These are phyloP conservation scores for Eupithecia vulgata DNA, from an alignment of 2,888 invertebrate species.

Conservation along the genomic window DNA sequence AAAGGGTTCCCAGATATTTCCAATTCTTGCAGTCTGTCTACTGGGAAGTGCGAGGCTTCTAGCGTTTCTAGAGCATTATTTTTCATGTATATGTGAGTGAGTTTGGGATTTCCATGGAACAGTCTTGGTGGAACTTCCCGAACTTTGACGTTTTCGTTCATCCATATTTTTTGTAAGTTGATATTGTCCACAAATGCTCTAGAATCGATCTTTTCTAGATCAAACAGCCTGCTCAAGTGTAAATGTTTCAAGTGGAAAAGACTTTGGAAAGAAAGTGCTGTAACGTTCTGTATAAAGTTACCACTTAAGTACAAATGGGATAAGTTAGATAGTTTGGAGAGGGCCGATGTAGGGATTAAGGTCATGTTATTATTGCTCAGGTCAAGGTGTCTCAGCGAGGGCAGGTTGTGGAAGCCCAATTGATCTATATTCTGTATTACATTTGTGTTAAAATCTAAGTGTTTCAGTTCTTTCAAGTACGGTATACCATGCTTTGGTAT, in stretches of 20 bases:
- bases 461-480: conserved; percentile 87
- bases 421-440: conserved; percentile 88
- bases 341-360: conserved; percentile 88
- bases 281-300: conserved; percentile 89
- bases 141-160: conserved; percentile 91
- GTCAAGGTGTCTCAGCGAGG: conserved; percentile 88
- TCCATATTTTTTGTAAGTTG: conserved; percentile 89
- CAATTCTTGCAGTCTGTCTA: conserved; percentile 89
- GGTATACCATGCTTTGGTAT: conserved; percentile 90
- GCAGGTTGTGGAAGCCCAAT: conserved; percentile 89
- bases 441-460: conserved; percentile 90
- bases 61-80: conserved; percentile 90
- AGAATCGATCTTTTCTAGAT: conserved; percentile 88
- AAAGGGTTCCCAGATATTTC: conserved; percentile 93
- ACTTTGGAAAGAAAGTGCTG: conserved; percentile 92
- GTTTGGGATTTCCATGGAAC: conserved; percentile 92
- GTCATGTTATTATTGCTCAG: conserved; percentile 93
- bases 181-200: conserved; percentile 94
- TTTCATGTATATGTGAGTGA: conserved; percentile 89
- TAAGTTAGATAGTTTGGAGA: conserved; percentile 90
- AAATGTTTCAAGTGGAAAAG: conserved; percentile 91
- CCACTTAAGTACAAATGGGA: conserved; percentile 90
- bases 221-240: conserved; percentile 87
- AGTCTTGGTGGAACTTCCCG: conserved; percentile 90
- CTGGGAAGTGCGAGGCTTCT: conserved; percentile 92